Conservation (phyloP, 1,140 invertebrate species). For the fruit fly (Drosophila melanogaster) region Release_6_plus_ISO1_MT NT_033777.3:29188001-29188500, state of each 20-base stretch:
- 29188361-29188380: slow-evolving; percentile 23
- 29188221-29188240: neutral
- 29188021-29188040: slow-evolving; percentile 23
- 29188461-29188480: slow-evolving; percentile 24
- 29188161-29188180: neutral
- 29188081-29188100: slow-evolving; percentile 41
- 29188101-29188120: slow-evolving; percentile 41
- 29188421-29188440: neutral
- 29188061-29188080: slow-evolving; percentile 31
- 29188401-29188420: slow-evolving; percentile 11
- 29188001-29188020: slow-evolving; percentile 7
- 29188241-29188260: slow-evolving; percentile 15
- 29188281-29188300: too few species aligned
- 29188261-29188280: slow-evolving; percentile 4
- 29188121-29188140: slow-evolving; percentile 22
- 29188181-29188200: neutral
- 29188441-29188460: slow-evolving; percentile 13
- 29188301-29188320: slow-evolving; percentile 9
- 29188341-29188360: neutral
- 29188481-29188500: slow-evolving; percentile 1
- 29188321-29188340: slow-evolving; percentile 11
- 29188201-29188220: neutral
- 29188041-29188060: slow-evolving; percentile 3
- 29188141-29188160: slow-evolving; percentile 26
- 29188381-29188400: slow-evolving; percentile 45